These are phyloP conservation scores for Glyptemys insculpta DNA, from an alignment of 2,797 vertebrate genomes.

Conservation along the genomic window DNA sequence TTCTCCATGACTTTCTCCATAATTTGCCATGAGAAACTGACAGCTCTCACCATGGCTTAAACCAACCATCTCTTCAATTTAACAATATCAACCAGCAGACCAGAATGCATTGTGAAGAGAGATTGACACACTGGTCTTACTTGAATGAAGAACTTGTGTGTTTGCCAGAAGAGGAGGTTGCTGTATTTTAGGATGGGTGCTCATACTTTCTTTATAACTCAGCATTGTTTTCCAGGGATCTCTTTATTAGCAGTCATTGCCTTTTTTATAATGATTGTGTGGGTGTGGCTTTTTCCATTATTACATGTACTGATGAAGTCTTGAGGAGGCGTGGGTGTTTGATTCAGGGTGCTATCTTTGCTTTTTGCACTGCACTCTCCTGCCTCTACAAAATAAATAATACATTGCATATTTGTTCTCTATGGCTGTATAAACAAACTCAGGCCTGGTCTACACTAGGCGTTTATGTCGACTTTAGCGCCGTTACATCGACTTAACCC, in stretches of 20 bases:
- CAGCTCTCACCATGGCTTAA: not conserved
- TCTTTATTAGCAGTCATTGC: not conserved
- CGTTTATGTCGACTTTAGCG: too few relatives aligned
- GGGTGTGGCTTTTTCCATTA: not conserved
- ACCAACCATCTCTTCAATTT: not conserved
- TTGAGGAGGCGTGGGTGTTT: not conserved
- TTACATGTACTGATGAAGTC: fast-evolving
- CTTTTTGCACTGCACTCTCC: not conserved
- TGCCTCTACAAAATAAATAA: not conserved
- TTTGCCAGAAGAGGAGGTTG: not conserved
- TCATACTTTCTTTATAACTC: not conserved
- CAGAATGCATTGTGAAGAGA: not conserved
- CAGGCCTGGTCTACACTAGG: too few relatives aligned
- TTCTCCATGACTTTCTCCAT: not conserved
- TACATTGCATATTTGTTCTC: fast-evolving
- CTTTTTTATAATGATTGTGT: not conserved
- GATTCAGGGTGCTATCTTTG: not conserved
- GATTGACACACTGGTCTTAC: not conserved
- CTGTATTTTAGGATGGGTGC: not conserved
- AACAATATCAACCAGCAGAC: not conserved
- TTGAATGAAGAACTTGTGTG: not conserved
- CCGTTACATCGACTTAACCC: too few relatives aligned
- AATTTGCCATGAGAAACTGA: not conserved
- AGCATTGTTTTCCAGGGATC: not conserved
- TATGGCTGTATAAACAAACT: not conserved